Base-by-base conservation (phyloP, 2,888 invertebrate species). In the Synanthedon formicaeformis region DNA sequence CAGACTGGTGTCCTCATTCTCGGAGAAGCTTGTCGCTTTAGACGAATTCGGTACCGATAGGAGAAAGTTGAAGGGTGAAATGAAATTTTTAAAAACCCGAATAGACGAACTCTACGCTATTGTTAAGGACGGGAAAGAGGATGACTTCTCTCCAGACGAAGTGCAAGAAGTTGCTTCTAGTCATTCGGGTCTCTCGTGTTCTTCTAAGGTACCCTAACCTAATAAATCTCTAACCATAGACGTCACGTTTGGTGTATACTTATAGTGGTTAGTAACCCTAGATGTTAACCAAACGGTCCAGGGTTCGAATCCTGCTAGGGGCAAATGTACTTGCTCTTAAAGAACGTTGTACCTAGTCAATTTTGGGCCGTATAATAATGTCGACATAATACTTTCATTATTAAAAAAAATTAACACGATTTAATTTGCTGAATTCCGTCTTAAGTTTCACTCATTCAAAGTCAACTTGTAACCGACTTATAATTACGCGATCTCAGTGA, bases 101-200 rank as follows among this genome's bases (percentile, higher is more conserved):
- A 73, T 86, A 53, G 81, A 85, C 48, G 83, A 85, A 50, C 57
- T 86, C 2, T 82, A 70, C 48, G 67, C 70, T 2, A 75, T 80
- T 5, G 79, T 83, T 3, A 83, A 82, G 53, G 81, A 84, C 1
- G 82, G 78, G 0, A 82, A 82, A 40, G 83, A 83, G 14, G 81
- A 83, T 1, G 69, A 68, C 3, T 78, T 77, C 0, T 55, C 63
- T 4, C 61, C 66, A 0, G 75, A 75, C 48, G 69, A 71, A 6
- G 67, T 73, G 0, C 73, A 72, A 2, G 84, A 84, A 5, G 61
- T 72, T 0, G 85, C 85, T 51, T 85, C 85, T 0, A 74, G 76
- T 51, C 83, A 85, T 59, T 86, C 85, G 2, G 82, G 78, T 10
- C 63, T 81, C 52, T 85, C 86, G 14, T 68, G 71, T 52, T 81